These are phyloP conservation scores for Penaeus monodon DNA, from an alignment of 2,888 invertebrate species.

Conservation along the genomic window DNA sequence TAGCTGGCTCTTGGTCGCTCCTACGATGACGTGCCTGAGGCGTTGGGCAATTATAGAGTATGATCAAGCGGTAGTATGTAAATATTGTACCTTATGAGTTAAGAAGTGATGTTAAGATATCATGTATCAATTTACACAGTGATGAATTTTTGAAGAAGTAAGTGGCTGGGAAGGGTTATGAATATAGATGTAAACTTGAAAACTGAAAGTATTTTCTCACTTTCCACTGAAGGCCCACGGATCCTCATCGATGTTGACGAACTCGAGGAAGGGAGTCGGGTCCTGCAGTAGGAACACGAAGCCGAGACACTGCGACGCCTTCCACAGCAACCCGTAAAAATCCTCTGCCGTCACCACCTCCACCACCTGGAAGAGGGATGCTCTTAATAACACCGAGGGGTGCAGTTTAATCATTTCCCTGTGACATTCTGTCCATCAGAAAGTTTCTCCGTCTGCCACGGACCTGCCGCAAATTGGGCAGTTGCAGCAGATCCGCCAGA, in stretches of 20 bases:
- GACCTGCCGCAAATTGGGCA: constrained; percentile 17
- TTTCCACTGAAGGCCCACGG: constrained; percentile 18
- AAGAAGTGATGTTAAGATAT: no score
- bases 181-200: no score
- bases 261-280: background rate
- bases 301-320: background rate
- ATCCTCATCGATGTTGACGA: constrained; percentile 16
- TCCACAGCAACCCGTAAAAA: constrained; percentile 4
- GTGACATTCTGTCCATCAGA: background rate
- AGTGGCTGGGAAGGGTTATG: no score
- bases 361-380: constrained; percentile 5
- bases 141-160: no score
- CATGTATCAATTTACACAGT: no score
- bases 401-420: no score
- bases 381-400: background rate
- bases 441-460: background rate
- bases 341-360: constrained; percentile 4
- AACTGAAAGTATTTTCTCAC: background rate
- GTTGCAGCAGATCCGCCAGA: background rate
- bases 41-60: no score
- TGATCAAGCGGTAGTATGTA: no score
- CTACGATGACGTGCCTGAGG: background rate
- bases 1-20: background rate
- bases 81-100: no score
- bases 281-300: constrained; percentile 14